Conservation (phyloP, 2,113 vertebrate species). For the Sinocyclocheilus rhinocerous region DNA sequence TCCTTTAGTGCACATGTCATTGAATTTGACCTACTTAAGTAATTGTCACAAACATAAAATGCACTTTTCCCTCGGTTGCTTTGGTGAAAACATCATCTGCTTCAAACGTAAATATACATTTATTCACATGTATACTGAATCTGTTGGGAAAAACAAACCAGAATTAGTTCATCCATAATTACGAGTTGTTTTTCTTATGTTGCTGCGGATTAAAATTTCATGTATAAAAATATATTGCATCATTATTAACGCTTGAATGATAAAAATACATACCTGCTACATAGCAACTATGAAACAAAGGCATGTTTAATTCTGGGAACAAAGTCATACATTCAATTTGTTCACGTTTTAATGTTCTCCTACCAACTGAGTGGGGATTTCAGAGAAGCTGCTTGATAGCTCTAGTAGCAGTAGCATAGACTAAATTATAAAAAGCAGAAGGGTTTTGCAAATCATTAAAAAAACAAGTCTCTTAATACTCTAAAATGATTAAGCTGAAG, state of each 20-base stretch:
- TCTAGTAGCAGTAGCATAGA: not conserved
- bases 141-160: not conserved
- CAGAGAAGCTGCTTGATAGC: not conserved
- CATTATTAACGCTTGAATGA: not conserved
- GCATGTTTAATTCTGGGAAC: slow-evolving; percentile 21
- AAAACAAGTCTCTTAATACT: not conserved
- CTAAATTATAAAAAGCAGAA: slow-evolving; percentile 34
- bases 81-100: slow-evolving; percentile 4
- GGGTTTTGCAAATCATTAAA: slow-evolving; percentile 26
- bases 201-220: not conserved
- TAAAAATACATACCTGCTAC: not conserved
- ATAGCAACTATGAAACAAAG: not conserved
- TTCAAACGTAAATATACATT: slow-evolving; percentile 22
- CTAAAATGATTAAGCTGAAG: slow-evolving; percentile 22
- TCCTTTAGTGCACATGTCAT: not conserved
- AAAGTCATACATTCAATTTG: not conserved
- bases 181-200: not conserved
- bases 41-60: slow-evolving; percentile 19
- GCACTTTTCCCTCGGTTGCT: slow-evolving; percentile 3
- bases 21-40: slow-evolving; percentile 30
- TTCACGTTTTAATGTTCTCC: not conserved
- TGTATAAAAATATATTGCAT: not conserved
- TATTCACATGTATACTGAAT: not conserved
- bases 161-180: slow-evolving; percentile 8
- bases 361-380: not conserved